Evolutionary conservation across 1,140 invertebrate genomes (phyloP).

Genomic region (Trachymyrmex septentrionalis): DNA sequence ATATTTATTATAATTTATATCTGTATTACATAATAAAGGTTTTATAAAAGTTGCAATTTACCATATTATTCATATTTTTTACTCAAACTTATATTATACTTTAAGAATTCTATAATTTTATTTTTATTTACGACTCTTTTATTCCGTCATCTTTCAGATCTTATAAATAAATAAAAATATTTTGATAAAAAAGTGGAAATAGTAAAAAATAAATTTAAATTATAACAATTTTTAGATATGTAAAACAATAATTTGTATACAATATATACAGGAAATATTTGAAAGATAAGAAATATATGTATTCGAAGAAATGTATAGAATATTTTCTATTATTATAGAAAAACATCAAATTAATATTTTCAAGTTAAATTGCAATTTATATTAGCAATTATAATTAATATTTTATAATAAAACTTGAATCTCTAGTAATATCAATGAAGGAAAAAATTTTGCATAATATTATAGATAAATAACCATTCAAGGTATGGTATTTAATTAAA

Average conservation of each 20-base stretch:
- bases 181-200: neutral
- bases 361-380: neutral
- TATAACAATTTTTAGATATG: no score
- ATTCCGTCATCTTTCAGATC: neutral
- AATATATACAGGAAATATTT: neutral
- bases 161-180: neutral
- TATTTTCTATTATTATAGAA: neutral
- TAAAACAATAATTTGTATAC: neutral
- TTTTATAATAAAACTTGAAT: no score
- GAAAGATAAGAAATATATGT: neutral
- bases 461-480: neutral
- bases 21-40: neutral
- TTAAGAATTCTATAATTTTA: neutral
- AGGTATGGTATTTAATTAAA: neutral
- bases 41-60: neutral
- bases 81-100: neutral
- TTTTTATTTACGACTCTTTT: neutral
- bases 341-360: conserved; percentile 5
- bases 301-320: neutral
- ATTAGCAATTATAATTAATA: neutral
- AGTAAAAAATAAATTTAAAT: neutral
- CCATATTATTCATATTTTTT: neutral
- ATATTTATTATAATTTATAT: neutral
- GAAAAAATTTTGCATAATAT: neutral
- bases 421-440: neutral